phyloP scores from a whole-genome alignment of 2,797 vertebrate species.

The Pteropus rufus region DNA sequence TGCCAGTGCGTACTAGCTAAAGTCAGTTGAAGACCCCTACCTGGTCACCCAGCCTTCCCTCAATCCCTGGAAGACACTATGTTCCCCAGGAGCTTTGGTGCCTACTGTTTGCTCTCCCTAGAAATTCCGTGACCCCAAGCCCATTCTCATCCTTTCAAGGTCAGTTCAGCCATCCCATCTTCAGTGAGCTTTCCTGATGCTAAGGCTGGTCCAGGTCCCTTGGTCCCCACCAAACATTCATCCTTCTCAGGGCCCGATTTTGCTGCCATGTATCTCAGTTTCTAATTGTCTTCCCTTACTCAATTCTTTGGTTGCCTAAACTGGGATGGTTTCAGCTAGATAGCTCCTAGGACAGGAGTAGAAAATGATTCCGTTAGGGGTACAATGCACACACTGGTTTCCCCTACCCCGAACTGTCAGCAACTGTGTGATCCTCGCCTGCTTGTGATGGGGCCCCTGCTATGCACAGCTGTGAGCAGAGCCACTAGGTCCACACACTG shows the following conservation, averaged over 20 bases:
- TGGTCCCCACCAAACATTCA: neutral
- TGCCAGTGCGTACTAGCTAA: neutral
- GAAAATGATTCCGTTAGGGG: neutral
- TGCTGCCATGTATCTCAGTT: neutral
- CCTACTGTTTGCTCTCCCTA: neutral
- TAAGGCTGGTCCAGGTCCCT: neutral
- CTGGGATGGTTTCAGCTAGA: neutral
- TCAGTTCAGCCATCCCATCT: neutral
- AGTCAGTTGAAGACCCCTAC: neutral
- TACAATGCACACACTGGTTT: accelerated
- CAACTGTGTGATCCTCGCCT: neutral
- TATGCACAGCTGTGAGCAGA: neutral
- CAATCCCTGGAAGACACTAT: neutral
- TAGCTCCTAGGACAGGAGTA: neutral
- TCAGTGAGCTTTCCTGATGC: neutral
- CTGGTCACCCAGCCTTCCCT: neutral
- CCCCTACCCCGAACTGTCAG: neutral
- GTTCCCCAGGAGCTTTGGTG: neutral
- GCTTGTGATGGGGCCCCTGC: neutral
- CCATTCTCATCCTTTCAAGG: neutral
- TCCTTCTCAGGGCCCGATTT: neutral
- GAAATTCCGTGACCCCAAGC: neutral
- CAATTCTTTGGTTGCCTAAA: neutral
- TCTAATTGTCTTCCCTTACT: neutral
- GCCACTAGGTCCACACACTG: neutral